Evolutionary conservation across 2,113 vertebrate genomes (phyloP).

Genomic region (Actenoides lindsayi): DNA sequence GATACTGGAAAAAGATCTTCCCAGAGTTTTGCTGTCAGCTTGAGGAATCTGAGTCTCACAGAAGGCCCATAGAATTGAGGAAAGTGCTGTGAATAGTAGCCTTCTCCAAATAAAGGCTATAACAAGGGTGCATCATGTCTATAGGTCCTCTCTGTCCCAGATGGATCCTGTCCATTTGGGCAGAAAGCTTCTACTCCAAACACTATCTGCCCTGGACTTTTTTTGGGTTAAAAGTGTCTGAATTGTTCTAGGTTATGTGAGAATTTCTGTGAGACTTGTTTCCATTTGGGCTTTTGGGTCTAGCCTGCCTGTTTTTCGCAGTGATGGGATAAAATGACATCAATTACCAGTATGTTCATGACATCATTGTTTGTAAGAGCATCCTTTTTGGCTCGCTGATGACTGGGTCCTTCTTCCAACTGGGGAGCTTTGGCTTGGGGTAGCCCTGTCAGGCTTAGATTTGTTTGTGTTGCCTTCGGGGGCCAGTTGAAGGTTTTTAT

Average conservation of each 20-base stretch:
- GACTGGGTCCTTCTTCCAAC: accelerated
- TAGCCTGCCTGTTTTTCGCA: background rate
- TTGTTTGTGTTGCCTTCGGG: background rate
- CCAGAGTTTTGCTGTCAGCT: background rate
- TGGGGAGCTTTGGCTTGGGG: background rate
- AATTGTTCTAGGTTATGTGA: background rate
- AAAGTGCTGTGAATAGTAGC: background rate
- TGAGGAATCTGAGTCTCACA: background rate
- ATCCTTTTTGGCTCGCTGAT: background rate
- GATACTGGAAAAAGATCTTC: background rate
- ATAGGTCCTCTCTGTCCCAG: background rate
- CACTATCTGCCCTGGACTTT: background rate
- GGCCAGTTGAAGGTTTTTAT: background rate
- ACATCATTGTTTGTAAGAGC: background rate
- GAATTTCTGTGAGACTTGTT: background rate
- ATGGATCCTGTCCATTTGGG: background rate
- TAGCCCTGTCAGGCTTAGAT: background rate
- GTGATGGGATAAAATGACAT: background rate
- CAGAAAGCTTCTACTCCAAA: background rate
- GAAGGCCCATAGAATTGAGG: background rate
- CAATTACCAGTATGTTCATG: accelerated
- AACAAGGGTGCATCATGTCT: background rate
- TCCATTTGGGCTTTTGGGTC: background rate
- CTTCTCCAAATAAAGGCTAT: background rate
- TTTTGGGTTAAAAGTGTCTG: background rate